Conservation (phyloP, 2,888 invertebrate genomes). For the Ornithoptera priamus region DNA sequence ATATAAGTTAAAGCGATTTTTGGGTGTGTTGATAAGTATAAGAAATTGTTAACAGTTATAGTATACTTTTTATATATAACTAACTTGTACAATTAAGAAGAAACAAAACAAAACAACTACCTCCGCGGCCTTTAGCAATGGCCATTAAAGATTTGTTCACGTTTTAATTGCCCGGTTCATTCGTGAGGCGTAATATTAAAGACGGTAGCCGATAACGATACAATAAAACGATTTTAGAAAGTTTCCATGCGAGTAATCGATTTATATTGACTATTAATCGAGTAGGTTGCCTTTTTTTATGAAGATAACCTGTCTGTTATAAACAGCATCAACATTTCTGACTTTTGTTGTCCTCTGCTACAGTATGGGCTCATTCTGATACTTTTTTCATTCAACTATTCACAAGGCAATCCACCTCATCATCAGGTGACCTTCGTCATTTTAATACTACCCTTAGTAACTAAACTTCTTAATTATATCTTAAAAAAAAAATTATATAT, state of each 20-base stretch:
- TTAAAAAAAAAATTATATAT: too few species aligned
- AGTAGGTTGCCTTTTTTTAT: slow-evolving; percentile 6
- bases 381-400: too few species aligned
- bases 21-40: too few species aligned
- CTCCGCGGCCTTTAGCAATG: slow-evolving; percentile 59
- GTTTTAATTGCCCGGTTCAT: slow-evolving; percentile 58
- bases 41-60: too few species aligned
- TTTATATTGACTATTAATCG: slow-evolving; percentile 7
- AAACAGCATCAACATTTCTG: not conserved
- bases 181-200: slow-evolving; percentile 32
- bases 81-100: too few species aligned
- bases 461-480: too few species aligned
- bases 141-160: slow-evolving; percentile 65
- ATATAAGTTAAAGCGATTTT: too few species aligned
- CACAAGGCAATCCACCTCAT: too few species aligned
- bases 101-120: not conserved
- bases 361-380: too few species aligned
- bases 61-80: too few species aligned
- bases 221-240: slow-evolving; percentile 44
- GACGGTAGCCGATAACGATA: slow-evolving; percentile 55
- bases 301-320: not conserved
- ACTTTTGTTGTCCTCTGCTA: not conserved
- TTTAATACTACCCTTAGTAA: too few species aligned
- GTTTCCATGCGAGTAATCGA: slow-evolving; percentile 32
- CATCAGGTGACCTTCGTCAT: too few species aligned